phyloP scores from a whole-genome alignment of 2,888 invertebrate species.

The Nowickia ferox region DNA sequence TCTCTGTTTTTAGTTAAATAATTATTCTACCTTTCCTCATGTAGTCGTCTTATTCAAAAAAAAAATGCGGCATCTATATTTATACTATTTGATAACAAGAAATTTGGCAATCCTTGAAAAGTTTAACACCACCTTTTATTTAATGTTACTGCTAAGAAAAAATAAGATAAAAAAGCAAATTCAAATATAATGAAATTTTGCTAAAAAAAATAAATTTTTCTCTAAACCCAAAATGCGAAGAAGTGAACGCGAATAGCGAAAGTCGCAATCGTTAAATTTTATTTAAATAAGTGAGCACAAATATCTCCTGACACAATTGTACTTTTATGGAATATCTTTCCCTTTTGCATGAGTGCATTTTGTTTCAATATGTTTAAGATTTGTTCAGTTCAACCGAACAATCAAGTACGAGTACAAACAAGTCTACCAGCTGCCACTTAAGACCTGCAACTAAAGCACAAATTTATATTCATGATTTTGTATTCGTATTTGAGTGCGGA shows the following conservation, averaged over 20 bases:
- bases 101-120: too few relatives aligned
- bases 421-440: slow-evolving; percentile 27
- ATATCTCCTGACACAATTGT: slow-evolving; percentile 26
- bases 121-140: too few relatives aligned
- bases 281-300: slow-evolving; percentile 14
- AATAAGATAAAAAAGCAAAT: too few relatives aligned
- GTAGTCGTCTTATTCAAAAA: too few relatives aligned
- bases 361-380: slow-evolving; percentile 44
- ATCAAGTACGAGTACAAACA: background rate
- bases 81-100: too few relatives aligned
- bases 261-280: slow-evolving; percentile 15
- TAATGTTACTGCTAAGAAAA: too few relatives aligned
- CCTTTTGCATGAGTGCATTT: background rate
- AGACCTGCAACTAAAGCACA: slow-evolving; percentile 3
- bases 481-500: background rate
- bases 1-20: too few relatives aligned
- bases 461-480: background rate
- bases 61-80: too few relatives aligned
- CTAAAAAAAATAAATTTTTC: background rate
- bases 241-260: background rate
- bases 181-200: background rate
- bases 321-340: slow-evolving; percentile 22
- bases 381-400: slow-evolving; percentile 35
- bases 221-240: background rate
- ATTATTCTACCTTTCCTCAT: too few relatives aligned